A percentile compares a stretch with the other conserved stretches of the same genome.
Evolutionary conservation across 2,113 vertebrate species (phyloP).

Genomic region (Alces alces): DNA sequence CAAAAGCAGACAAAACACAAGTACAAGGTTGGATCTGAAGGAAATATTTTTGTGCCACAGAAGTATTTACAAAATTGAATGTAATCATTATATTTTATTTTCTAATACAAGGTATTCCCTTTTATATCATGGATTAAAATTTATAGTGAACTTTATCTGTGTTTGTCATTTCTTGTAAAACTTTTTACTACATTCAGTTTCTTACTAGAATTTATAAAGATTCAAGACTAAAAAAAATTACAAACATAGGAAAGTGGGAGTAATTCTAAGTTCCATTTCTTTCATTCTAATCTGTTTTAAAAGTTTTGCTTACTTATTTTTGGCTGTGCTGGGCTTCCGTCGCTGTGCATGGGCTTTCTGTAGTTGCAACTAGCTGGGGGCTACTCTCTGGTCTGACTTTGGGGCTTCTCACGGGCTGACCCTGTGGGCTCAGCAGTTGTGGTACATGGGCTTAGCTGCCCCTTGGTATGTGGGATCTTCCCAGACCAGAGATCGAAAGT

Average conservation of each 20-base stretch:
- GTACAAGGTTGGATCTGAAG: neutral
- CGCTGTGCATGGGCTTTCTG: neutral
- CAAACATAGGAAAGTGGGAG: neutral
- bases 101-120: slow-evolving; percentile 6
- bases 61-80: slow-evolving; percentile 12
- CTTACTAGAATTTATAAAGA: neutral
- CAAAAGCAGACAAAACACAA: neutral
- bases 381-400: neutral
- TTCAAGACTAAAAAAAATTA: slow-evolving; percentile 7
- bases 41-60: neutral
- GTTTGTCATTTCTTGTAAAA: neutral
- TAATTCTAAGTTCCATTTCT: neutral
- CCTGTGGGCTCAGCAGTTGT: neutral
- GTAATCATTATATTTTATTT: slow-evolving; percentile 35
- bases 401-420: neutral
- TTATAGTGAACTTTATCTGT: slow-evolving; percentile 33
- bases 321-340: neutral
- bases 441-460: neutral
- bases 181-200: neutral
- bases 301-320: neutral
- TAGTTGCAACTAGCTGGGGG: neutral
- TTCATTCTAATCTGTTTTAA: neutral
- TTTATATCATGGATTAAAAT: slow-evolving; percentile 67
- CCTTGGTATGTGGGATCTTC: neutral
- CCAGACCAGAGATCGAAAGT: neutral